phyloP scores from a whole-genome alignment of 2,113 vertebrate species.

The Gadus macrocephalus region DNA sequence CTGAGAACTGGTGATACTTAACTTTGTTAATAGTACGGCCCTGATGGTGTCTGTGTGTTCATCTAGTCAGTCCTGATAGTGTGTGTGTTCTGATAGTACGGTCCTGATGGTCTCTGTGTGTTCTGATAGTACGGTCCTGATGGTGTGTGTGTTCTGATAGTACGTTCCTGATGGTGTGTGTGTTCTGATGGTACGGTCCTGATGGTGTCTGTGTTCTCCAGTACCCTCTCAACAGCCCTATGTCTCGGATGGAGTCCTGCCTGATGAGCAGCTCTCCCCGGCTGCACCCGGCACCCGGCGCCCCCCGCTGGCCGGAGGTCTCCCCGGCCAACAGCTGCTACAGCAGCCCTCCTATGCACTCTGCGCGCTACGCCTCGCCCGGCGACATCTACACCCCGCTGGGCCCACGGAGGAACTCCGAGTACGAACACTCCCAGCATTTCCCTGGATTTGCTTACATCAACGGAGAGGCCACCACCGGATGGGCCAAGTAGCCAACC shows the following conservation, averaged over 20 bases:
- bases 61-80: no score
- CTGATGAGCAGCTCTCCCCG: constrained; percentile 89
- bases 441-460: constrained; percentile 98
- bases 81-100: no score
- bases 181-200: no score
- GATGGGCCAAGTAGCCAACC: constrained; percentile 86
- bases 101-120: no score
- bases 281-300: constrained; percentile 86
- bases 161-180: not conserved
- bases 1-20: no score
- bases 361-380: constrained; percentile 85
- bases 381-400: constrained; percentile 92
- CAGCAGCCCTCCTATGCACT: constrained; percentile 88
- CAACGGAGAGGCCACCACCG: constrained; percentile 94
- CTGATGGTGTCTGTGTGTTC: no score
- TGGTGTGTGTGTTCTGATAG: not conserved
- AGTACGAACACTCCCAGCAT: constrained; percentile 98
- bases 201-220: constrained; percentile 45
- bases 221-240: constrained; percentile 93
- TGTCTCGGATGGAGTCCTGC: constrained; percentile 95
- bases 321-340: constrained; percentile 89
- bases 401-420: constrained; percentile 89
- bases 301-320: constrained; percentile 93
- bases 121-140: no score
- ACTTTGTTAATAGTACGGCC: no score